Percentiles rank a stretch among this genome's conserved stretches.
Conservation (phyloP, 2,113 vertebrate species). For the Tachuris rubrigastra region DNA sequence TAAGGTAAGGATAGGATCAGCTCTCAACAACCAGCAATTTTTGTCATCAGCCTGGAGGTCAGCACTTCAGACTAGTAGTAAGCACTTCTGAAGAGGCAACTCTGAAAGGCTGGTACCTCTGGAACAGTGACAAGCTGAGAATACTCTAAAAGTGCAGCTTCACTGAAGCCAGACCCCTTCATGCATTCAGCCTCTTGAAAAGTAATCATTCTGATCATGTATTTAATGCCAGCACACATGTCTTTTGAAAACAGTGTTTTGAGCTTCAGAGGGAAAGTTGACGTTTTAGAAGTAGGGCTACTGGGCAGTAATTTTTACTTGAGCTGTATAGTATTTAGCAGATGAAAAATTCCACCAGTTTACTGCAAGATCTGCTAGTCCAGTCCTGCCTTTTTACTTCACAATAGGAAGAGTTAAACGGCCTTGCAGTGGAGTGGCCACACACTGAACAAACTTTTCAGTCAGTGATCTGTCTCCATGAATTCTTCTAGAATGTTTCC, state of each 20-base stretch:
- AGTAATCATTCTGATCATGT: neutral
- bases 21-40: neutral
- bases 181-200: neutral
- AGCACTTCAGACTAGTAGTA: neutral
- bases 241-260: neutral
- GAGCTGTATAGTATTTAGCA: neutral
- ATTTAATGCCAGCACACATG: neutral
- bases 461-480: neutral
- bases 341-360: neutral
- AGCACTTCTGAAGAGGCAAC: neutral
- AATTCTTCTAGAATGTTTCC: neutral
- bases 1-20: neutral
- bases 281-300: neutral
- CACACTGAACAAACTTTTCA: neutral
- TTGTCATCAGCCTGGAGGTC: neutral
- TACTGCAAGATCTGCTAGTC: neutral
- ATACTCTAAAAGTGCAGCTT: neutral
- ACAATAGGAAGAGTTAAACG: neutral
- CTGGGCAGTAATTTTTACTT: neutral
- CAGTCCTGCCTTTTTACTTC: neutral
- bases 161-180: neutral
- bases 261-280: neutral
- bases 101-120: neutral
- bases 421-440: neutral
- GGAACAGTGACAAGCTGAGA: neutral